Conservation (phyloP, 2,797 vertebrate genomes). For the Euthynnus affinis region DNA sequence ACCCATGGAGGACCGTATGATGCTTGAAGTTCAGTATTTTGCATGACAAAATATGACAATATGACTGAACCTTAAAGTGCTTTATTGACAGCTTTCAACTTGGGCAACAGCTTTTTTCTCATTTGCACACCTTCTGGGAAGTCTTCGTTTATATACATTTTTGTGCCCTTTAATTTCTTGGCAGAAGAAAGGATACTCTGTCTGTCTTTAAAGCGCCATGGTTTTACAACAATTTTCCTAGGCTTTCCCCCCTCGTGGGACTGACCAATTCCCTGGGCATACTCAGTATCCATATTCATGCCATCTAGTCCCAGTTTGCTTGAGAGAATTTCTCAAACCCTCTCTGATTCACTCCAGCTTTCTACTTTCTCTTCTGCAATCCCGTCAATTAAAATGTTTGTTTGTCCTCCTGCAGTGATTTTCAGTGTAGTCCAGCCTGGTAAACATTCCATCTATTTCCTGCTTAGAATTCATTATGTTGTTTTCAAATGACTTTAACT, state of each 20-base stretch:
- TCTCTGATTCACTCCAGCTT: conserved; percentile 14
- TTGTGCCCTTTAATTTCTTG: conserved; percentile 19
- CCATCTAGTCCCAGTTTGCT: no score
- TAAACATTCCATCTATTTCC: conserved; percentile 18
- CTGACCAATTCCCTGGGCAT: no score
- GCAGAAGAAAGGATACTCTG: conserved; percentile 18
- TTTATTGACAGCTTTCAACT: conserved; percentile 17
- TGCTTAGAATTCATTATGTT: neutral
- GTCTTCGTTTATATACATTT: conserved; percentile 32
- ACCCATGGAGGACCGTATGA: neutral
- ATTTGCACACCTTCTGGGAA: conserved; percentile 12
- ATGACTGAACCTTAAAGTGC: neutral
- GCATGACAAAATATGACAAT: neutral
- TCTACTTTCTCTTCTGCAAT: conserved; percentile 5
- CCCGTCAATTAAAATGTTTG: conserved; percentile 20
- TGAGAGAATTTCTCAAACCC: no score
- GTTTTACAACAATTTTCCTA: no score
- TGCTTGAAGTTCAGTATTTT: neutral
- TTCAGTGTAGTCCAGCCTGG: conserved; percentile 1
- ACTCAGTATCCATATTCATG: no score
- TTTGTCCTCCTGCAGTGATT: conserved; percentile 9
- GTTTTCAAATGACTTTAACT: conserved; percentile 27
- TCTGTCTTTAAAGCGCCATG: conserved; percentile 6
- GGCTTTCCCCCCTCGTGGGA: no score
- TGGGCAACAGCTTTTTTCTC: conserved; percentile 18